Base-by-base conservation (phyloP, 2,888 invertebrate species). In the Oegoconia quadripuncta region DNA sequence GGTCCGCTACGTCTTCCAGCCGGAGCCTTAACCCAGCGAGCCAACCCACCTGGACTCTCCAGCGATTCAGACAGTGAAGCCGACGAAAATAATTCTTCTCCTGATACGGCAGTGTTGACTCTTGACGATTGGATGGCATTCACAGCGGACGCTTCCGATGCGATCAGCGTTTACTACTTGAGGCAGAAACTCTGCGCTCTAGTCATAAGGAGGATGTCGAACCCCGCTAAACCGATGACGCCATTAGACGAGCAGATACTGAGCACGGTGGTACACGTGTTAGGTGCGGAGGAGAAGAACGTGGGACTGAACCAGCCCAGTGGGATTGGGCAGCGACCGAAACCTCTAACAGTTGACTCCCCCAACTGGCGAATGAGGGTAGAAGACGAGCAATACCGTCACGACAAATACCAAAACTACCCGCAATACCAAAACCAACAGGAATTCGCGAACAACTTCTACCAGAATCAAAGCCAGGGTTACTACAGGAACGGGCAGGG, bases 101-200 rank as follows among this genome's bases (percentile, higher is more conserved):
- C 80, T 0, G 83, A 82, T 46, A 68, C 78, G 0, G 71, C 83
- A 3, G 63, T 74, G 2, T 75, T 94, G 23, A 90, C 91, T 30
- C 73, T 95, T 0, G 94, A 94, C 60, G 93, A 93, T 42, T 94
- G 94, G 93, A 89, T 93, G 46, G 89, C 90, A 2, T 94, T 94
- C 65, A 89, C 90, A 26, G 86, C 92, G 0, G 92, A 92, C 60
- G 89, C 90, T 0, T 90, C 92, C 16, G 91, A 92, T 37, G 92
- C 92, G 0, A 88, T 90, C 30, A 74, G 92, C 49, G 89, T 92
- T 1, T 88, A 92, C 48, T 91, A 93, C 56, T 74, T 95, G 18
- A 75, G 95, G 3, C 93, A 93, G 69, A 93, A 93, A 52, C 90
- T 93, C 74, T 91, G 93, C 62, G 91, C 92, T 2, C 65, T 93